These are phyloP conservation scores for Philonicus albiceps DNA, from an alignment of 2,888 invertebrate species.

Conservation along the genomic window DNA sequence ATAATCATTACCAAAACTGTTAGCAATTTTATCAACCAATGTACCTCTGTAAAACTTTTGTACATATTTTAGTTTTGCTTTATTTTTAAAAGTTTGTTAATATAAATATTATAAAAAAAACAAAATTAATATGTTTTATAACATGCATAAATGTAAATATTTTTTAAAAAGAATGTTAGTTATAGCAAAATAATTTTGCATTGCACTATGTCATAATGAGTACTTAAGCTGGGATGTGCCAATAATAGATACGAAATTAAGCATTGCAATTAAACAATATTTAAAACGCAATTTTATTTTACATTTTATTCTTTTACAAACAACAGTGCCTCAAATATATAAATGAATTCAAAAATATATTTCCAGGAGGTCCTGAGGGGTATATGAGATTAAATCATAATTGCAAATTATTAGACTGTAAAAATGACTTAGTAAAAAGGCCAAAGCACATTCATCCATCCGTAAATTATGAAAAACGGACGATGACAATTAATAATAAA, in stretches of 20 bases:
- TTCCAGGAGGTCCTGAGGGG: too few relatives aligned
- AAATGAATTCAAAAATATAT: too few relatives aligned
- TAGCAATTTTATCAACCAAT: not conserved
- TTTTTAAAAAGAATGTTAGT: not conserved
- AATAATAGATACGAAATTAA: not conserved
- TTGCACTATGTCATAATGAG: not conserved
- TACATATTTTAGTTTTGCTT: not conserved
- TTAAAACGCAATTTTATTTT: not conserved
- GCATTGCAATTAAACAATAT: not conserved
- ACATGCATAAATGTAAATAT: not conserved
- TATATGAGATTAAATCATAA: too few relatives aligned
- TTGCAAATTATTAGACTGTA: too few relatives aligned
- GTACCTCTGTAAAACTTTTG: not conserved
- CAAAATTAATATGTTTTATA: not conserved
- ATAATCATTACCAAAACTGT: not conserved
- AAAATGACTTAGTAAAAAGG: too few relatives aligned
- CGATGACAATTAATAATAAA: too few relatives aligned
- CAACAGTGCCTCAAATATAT: too few relatives aligned
- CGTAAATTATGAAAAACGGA: too few relatives aligned
- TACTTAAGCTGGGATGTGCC: not conserved
- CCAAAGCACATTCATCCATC: too few relatives aligned
- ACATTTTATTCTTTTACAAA: not conserved
- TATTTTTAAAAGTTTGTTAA: not conserved
- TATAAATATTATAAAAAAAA: not conserved
- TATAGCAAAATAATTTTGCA: not conserved